Conservation (phyloP, 2,797 vertebrate genomes). For the Carcharodon carcharias region DNA sequence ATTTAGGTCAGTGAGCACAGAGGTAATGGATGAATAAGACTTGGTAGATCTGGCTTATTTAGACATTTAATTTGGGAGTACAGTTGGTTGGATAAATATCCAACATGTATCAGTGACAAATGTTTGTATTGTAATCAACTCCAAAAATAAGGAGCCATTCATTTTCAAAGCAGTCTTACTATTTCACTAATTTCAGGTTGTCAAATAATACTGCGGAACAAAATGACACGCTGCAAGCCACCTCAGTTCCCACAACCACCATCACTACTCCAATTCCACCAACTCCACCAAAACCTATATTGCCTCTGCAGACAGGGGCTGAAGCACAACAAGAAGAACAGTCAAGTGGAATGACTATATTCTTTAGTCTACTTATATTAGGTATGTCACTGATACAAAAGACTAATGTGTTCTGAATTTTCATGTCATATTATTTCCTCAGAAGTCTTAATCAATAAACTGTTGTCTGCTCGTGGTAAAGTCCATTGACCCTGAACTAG, state of each 20-base stretch:
- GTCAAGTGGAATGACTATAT: constrained; percentile 94
- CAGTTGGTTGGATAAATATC: neutral
- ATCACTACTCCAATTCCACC: constrained; percentile 64
- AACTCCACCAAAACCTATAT: constrained; percentile 78
- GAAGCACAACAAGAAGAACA: constrained; percentile 96
- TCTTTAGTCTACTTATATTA: constrained; percentile 92
- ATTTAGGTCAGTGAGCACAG: too few relatives aligned
- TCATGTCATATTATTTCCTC: neutral
- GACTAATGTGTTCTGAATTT: neutral
- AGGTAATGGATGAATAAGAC: too few relatives aligned
- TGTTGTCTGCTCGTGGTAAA: neutral
- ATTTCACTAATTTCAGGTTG: constrained; percentile 53
- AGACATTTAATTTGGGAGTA: neutral
- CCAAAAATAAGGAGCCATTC: neutral
- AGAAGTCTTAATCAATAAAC: neutral
- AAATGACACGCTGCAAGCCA: constrained; percentile 68
- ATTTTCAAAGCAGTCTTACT: constrained; percentile 12
- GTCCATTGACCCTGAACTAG: neutral
- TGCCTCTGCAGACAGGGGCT: constrained; percentile 87
- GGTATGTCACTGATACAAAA: constrained; percentile 58
- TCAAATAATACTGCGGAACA: constrained; percentile 64
- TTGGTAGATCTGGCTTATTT: neutral
- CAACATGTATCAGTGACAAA: neutral
- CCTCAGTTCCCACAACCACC: constrained; percentile 50
- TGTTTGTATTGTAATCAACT: neutral